Percentiles rank a stretch among this genome's conserved stretches.
phyloP scores from a whole-genome alignment of 1,140 invertebrate species.

The Archegozetes longisetosus region DNA sequence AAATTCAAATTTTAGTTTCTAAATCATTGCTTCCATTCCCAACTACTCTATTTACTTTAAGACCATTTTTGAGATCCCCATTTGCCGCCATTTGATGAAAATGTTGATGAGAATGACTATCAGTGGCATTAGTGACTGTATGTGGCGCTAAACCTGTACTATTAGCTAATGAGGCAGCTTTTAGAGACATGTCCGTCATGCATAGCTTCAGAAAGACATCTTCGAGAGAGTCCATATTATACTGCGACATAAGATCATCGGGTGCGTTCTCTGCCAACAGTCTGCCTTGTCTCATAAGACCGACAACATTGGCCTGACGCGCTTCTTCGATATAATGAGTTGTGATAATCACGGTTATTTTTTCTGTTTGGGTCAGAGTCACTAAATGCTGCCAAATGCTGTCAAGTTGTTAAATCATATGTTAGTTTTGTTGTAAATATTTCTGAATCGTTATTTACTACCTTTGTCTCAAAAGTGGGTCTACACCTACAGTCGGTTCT shows the following conservation, averaged over 20 bases:
- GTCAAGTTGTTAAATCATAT: constrained; percentile 19
- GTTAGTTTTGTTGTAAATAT: not conserved
- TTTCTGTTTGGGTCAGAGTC: constrained; percentile 56
- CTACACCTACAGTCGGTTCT: constrained; percentile 64
- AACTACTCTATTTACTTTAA: constrained; percentile 6
- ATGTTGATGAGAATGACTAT: not conserved
- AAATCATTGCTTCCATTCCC: not conserved
- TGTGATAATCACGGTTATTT: constrained; percentile 79
- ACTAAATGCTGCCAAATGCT: constrained; percentile 85
- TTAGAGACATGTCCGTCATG: constrained; percentile 32
- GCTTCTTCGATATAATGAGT: constrained; percentile 90
- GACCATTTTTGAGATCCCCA: constrained; percentile 13
- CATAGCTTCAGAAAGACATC: constrained; percentile 88
- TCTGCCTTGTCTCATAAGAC: constrained; percentile 78
- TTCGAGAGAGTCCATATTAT: constrained; percentile 66
- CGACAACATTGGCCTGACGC: constrained; percentile 69
- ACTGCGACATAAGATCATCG: constrained; percentile 57
- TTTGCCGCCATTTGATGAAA: constrained; percentile 9
- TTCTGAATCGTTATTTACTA: constrained; percentile 25
- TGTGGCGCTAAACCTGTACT: not conserved
- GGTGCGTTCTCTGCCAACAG: constrained; percentile 83
- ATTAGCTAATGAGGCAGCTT: constrained; percentile 1
- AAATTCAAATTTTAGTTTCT: not conserved
- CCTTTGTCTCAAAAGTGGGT: constrained; percentile 72
- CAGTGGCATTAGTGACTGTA: not conserved